phyloP scores from a whole-genome alignment of 2,113 vertebrate species.

The Engystomops pustulosus region DNA sequence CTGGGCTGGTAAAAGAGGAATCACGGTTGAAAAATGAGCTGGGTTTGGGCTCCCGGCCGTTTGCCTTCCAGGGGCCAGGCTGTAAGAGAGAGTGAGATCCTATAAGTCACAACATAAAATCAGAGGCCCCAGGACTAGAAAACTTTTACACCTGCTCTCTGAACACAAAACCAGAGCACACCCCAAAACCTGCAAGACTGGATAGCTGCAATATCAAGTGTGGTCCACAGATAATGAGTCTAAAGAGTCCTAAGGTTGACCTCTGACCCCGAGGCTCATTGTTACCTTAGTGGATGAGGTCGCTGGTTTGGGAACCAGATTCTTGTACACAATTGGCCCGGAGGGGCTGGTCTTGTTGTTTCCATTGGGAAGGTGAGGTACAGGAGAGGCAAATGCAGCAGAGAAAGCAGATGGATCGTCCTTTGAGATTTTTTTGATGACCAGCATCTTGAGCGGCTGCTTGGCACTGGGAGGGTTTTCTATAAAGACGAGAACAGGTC shows the following conservation, averaged over 20 bases:
- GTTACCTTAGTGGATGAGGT: constrained; percentile 93
- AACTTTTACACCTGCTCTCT: no score
- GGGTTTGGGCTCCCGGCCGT: constrained; percentile 90
- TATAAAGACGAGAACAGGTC: no score
- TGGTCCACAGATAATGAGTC: no score
- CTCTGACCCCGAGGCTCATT: no score
- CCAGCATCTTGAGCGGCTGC: constrained; percentile 98
- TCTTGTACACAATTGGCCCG: constrained; percentile 97
- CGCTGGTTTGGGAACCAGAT: constrained; percentile 94
- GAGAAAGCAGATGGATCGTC: constrained; percentile 96
- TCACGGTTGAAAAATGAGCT: constrained; percentile 90
- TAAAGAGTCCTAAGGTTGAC: no score
- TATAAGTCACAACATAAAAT: no score
- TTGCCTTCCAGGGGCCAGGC: constrained; percentile 93
- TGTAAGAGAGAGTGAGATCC: constrained; percentile 65
- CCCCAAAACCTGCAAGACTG: no score
- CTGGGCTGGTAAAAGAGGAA: constrained; percentile 94
- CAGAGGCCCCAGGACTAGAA: no score
- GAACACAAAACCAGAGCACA: no score
- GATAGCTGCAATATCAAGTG: no score
- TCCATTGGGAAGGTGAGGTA: constrained; percentile 89
- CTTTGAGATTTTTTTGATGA: constrained; percentile 99
- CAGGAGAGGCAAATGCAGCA: constrained; percentile 90
- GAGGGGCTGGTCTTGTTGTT: constrained; percentile 84
- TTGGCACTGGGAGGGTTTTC: constrained; percentile 99